These are phyloP conservation scores for Oplegnathus fasciatus DNA, from an alignment of 2,113 vertebrate species.

Conservation along the genomic window DNA sequence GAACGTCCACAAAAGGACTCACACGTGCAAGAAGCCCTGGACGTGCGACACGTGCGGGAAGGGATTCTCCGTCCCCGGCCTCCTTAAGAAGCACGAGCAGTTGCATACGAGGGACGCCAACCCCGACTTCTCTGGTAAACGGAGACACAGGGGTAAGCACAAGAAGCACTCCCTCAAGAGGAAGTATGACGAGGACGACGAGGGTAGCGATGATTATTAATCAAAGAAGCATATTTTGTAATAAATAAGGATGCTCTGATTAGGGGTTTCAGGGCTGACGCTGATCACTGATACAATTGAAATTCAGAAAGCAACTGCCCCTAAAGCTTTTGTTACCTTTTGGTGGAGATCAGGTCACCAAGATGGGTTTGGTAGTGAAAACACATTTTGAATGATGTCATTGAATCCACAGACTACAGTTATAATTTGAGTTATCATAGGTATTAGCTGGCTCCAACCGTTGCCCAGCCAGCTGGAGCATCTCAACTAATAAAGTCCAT, in stretches of 20 bases:
- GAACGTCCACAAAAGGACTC: conserved; percentile 80
- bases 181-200: conserved; percentile 79
- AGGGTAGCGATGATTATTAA: conserved; percentile 78
- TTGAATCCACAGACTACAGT: not conserved
- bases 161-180: conserved; percentile 78
- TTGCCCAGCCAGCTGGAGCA: not conserved
- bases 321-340: not conserved
- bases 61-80: conserved; percentile 77
- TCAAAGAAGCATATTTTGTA: not conserved
- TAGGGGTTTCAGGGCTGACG: not conserved
- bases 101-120: conserved; percentile 69
- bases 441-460: not conserved
- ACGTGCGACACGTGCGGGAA: conserved; percentile 79
- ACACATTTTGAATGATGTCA: conserved; percentile 17
- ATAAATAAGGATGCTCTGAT: not conserved
- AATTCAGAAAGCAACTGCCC: not conserved
- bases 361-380: not conserved
- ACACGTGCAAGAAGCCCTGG: conserved; percentile 79
- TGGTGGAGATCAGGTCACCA: not conserved
- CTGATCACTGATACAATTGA: not conserved
- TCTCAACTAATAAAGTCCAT: not conserved
- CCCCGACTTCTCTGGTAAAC: conserved; percentile 71
- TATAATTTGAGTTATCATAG: not conserved
- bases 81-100: conserved; percentile 80
- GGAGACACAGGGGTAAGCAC: conserved; percentile 71